phyloP scores from a whole-genome alignment of 2,797 vertebrate genomes.

The Syngnathus rostellatus region DNA sequence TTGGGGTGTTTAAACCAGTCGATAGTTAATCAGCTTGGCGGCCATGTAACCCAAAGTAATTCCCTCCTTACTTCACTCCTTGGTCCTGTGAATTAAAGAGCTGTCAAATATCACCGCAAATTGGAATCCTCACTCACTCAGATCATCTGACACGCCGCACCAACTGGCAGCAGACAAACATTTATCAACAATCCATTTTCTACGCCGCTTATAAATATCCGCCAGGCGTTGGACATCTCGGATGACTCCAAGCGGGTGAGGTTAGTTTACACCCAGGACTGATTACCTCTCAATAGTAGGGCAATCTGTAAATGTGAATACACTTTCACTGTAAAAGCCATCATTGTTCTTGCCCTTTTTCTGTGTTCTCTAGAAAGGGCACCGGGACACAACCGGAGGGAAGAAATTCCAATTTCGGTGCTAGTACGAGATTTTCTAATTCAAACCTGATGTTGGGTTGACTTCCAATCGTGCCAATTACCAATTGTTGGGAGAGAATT shows the following conservation, averaged over 20 bases:
- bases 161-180: not conserved
- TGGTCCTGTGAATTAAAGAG: conserved; percentile 50
- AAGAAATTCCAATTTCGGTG: too few relatives aligned
- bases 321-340: too few relatives aligned
- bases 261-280: not conserved
- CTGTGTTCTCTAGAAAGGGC: too few relatives aligned
- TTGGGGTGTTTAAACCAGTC: conserved; percentile 42
- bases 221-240: not conserved
- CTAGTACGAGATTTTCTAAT: too few relatives aligned
- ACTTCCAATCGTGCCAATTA: too few relatives aligned
- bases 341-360: too few relatives aligned
- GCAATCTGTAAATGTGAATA: too few relatives aligned
- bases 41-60: conserved; percentile 51
- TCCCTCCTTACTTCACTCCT: conserved; percentile 39
- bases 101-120: conserved; percentile 53
- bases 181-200: conserved; percentile 1
- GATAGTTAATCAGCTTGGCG: conserved; percentile 54
- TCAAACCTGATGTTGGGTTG: too few relatives aligned
- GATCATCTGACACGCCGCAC: conserved; percentile 2
- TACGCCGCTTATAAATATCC: not conserved
- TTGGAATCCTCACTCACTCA: conserved; percentile 36
- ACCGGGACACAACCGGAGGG: too few relatives aligned
- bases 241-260: not conserved
- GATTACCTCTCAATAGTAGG: not conserved
- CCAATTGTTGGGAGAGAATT: too few relatives aligned